phyloP scores from a whole-genome alignment of 2,888 invertebrate genomes.

The Macrostomum cliftonense region DNA sequence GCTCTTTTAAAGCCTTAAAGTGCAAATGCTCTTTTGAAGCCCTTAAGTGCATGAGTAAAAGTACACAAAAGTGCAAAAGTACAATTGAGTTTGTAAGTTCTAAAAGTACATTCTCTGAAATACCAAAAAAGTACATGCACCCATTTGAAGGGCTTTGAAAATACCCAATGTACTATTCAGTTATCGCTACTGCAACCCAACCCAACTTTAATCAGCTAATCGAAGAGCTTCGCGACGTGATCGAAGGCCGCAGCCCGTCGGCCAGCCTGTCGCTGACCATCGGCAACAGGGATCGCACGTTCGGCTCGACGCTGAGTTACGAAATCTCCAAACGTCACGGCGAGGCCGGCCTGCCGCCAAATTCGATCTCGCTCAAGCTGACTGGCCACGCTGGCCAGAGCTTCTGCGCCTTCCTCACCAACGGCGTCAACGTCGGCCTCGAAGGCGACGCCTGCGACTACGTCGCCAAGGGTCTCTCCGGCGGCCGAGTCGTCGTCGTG shows the following conservation, averaged over 20 bases:
- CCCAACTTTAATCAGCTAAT: too few species aligned
- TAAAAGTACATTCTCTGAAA: too few species aligned
- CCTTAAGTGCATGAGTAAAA: too few species aligned
- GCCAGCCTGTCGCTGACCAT: constrained; percentile 30
- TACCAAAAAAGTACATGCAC: too few species aligned
- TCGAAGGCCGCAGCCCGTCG: background rate
- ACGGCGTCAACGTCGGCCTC: constrained; percentile 66
- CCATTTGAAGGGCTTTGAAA: too few species aligned
- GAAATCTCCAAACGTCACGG: constrained; percentile 80
- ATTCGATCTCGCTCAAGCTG: constrained; percentile 52
- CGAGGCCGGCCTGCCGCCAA: constrained; percentile 59
- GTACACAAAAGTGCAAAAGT: too few species aligned
- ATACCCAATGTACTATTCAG: too few species aligned
- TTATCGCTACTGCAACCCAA: too few species aligned
- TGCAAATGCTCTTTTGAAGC: too few species aligned
- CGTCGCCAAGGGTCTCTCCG: constrained; percentile 83
- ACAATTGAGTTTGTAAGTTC: too few species aligned
- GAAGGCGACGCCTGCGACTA: constrained; percentile 97
- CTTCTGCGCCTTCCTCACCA: constrained; percentile 85
- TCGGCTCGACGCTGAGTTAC: constrained; percentile 78
- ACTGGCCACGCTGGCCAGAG: constrained; percentile 92
- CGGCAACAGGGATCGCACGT: constrained; percentile 74
- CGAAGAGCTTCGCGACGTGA: background rate
- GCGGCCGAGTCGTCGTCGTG: constrained; percentile 67
- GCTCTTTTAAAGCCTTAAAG: too few species aligned